Evolutionary conservation across 2,113 vertebrate genomes (phyloP).

Genomic region (Chaetorhynchus papuensis): DNA sequence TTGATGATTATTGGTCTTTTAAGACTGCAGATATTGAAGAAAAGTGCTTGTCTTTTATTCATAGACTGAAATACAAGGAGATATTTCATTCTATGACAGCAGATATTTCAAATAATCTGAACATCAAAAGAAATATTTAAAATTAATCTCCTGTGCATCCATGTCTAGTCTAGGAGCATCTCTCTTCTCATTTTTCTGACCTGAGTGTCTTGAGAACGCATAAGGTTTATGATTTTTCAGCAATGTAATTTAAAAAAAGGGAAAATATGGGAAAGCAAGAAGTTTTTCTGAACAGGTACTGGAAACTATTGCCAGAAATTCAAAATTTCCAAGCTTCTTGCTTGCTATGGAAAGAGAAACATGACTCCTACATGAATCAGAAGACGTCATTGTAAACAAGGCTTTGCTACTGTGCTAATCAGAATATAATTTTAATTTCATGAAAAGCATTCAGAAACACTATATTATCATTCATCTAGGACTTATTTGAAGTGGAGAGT

Average conservation of each 20-base stretch:
- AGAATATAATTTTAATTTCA: not conserved
- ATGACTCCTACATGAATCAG: not conserved
- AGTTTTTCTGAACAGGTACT: not conserved
- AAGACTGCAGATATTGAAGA: not conserved
- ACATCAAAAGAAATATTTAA: not conserved
- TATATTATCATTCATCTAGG: not conserved
- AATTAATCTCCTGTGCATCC: not conserved
- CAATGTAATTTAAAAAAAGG: not conserved
- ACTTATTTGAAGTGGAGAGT: not conserved
- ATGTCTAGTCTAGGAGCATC: not conserved
- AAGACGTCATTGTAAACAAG: not conserved
- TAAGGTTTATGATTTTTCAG: not conserved
- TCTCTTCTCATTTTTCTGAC: not conserved
- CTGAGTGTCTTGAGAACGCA: not conserved
- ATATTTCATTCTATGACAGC: not conserved
- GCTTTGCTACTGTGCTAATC: not conserved
- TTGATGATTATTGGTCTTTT: not conserved
- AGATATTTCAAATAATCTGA: not conserved
- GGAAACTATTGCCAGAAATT: not conserved
- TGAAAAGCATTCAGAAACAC: not conserved
- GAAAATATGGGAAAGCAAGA: not conserved
- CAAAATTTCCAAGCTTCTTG: not conserved
- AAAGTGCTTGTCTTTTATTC: not conserved
- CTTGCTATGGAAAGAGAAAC: not conserved
- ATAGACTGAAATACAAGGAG: not conserved